Conservation (phyloP, 2,888 invertebrate genomes). For the Orthosia gracilis region DNA sequence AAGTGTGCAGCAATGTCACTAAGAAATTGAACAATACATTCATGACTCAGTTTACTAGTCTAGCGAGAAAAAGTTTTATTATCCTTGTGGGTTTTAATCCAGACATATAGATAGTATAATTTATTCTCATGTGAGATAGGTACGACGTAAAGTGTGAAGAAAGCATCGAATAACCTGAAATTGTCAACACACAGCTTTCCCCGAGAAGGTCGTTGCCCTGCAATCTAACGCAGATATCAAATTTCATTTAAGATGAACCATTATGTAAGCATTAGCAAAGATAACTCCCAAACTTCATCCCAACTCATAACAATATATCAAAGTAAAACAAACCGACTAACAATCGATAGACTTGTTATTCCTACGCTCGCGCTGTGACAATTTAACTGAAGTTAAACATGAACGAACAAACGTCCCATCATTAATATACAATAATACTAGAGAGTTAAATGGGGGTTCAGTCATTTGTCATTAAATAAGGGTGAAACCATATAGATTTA, state of each 20-base stretch:
- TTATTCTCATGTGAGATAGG: no score
- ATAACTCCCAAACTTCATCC: conserved; percentile 3
- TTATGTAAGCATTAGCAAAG: background rate
- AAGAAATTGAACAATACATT: no score
- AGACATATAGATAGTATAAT: no score
- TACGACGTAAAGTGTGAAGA: no score
- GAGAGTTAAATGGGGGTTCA: conserved; percentile 7
- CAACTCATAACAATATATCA: conserved; percentile 15
- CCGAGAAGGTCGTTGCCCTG: background rate
- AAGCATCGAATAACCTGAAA: no score
- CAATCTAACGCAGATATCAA: conserved; percentile 15
- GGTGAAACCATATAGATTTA: background rate
- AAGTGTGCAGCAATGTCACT: no score
- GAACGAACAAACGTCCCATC: conserved; percentile 41
- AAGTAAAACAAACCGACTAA: background rate
- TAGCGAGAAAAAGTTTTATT: no score
- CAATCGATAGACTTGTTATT: conserved; percentile 15
- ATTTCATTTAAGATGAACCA: conserved; percentile 19
- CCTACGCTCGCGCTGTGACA: conserved; percentile 10
- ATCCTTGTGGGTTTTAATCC: no score
- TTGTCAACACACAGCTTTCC: no score
- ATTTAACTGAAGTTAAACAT: conserved; percentile 33
- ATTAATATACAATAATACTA: conserved; percentile 39
- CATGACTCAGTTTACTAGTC: no score
- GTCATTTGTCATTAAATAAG: conserved; percentile 48